Evolutionary conservation across 2,113 vertebrate species (phyloP).

Genomic region (Malurus melanocephalus): DNA sequence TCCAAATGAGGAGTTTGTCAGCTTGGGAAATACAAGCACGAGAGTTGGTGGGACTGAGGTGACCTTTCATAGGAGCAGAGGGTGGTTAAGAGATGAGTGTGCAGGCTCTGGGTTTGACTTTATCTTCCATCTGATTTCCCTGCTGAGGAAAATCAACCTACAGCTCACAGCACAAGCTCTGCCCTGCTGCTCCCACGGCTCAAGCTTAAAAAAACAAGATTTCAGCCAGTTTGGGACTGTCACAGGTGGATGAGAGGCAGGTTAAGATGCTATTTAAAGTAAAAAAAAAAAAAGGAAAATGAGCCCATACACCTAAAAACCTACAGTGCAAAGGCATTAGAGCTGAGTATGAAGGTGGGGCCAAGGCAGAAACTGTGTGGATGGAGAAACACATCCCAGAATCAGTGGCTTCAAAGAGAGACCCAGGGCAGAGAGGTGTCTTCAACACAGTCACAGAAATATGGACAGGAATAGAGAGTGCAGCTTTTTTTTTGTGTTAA

Average conservation of each 20-base stretch:
- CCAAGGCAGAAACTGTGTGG: background rate
- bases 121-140: background rate
- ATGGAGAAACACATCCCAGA: background rate
- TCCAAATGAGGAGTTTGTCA: background rate
- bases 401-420: background rate
- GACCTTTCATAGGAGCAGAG: background rate
- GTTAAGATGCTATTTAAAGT: background rate
- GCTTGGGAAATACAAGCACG: background rate
- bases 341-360: background rate
- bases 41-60: constrained; percentile 8
- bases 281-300: background rate
- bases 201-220: background rate
- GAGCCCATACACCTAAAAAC: background rate
- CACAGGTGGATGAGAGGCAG: background rate
- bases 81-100: background rate
- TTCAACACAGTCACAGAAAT: background rate
- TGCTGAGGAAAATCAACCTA: background rate
- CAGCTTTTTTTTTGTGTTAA: background rate
- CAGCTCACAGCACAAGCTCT: background rate
- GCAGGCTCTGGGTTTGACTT: background rate
- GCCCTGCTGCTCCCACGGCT: background rate
- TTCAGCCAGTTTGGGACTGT: background rate
- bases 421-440: background rate
- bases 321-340: background rate
- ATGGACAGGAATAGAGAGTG: background rate